Base-by-base conservation (phyloP, 2,113 vertebrate genomes). In the Microcebus ravelobensis region DNA sequence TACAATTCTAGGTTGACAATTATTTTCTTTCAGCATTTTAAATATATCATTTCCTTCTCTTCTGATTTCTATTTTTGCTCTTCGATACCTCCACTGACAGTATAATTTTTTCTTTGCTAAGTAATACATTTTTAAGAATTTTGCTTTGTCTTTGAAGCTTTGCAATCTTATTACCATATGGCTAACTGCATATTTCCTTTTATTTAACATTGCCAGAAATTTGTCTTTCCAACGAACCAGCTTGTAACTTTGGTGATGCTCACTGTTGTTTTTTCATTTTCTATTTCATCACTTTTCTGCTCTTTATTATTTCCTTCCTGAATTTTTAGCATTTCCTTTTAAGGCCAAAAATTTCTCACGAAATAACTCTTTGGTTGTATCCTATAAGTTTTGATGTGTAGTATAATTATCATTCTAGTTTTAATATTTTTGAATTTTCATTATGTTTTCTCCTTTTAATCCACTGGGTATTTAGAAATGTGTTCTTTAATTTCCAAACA, bases 281-380 rank as follows among this genome's bases (percentile, higher is more conserved):
- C 23, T 39, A 55, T 74, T 85, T 45, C 25, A 63, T 76, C 76
- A 5, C 8, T 77, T 76, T 59, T 82, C 67, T 76, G 27, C 8
- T 84, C 12, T 79, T 71, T 71, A 48, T 57, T 87, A 50, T 81
- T 67, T 77, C 31, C 36, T 89, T 73, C 23, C 67, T 80, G 21
- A 87, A 39, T 70, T 63, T 52, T 77, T 8, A 86, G 74, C 74
- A 71, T 87, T 83, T 42, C 25, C n/a, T 93, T 93, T 91, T 59
- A 93, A 93, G 25, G 34, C n/a, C 84, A 91, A 89, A 96, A 52
- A 50, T 73, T 42, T 80, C 83, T 97, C 23, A 45, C 27, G 20
- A 73, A 80, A 57, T 52, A 94, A 3, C 7, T 91, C 3, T 80
- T 52, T 74, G 36, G n/a, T 3, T 76, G 29, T 11, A 70, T 73